These are phyloP conservation scores for Rosalia funebris DNA, from an alignment of 2,888 invertebrate genomes.

Conservation along the genomic window DNA sequence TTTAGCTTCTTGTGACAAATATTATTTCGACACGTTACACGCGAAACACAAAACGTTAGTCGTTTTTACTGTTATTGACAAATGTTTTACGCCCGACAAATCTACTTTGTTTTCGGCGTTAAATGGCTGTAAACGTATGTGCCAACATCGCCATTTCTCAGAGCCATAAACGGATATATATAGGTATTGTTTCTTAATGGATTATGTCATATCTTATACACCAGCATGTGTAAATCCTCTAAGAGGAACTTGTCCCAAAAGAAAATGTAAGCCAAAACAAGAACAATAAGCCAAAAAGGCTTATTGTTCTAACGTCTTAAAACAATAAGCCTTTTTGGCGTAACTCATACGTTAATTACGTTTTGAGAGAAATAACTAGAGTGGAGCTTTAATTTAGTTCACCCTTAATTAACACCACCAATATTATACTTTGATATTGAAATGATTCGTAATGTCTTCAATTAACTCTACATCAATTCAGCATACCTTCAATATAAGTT, in stretches of 20 bases:
- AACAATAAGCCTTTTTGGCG: background rate
- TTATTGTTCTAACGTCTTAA: too few species aligned
- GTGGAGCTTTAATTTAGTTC: too few species aligned
- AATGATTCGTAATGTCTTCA: too few species aligned
- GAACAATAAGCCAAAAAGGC: too few species aligned
- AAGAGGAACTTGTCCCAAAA: background rate
- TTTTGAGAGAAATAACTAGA: too few species aligned
- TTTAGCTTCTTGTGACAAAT: slow-evolving; percentile 16
- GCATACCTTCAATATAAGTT: too few species aligned
- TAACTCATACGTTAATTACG: too few species aligned
- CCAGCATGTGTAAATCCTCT: background rate
- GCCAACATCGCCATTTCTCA: slow-evolving; percentile 4
- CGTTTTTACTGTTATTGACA: slow-evolving; percentile 13
- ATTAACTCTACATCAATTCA: too few species aligned
- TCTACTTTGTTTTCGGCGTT: slow-evolving; percentile 15
- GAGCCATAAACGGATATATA: slow-evolving; percentile 5
- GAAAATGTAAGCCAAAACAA: too few species aligned
- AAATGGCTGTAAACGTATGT: slow-evolving; percentile 6
- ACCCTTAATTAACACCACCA: too few species aligned
- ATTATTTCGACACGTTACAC: slow-evolving; percentile 19
- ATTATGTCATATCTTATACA: slow-evolving; percentile 19
- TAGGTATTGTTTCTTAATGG: slow-evolving; percentile 22
- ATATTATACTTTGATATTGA: too few species aligned
- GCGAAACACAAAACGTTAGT: background rate
- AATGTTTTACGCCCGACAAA: slow-evolving; percentile 9